phyloP scores from a whole-genome alignment of 2,888 invertebrate genomes.

The Sisyra terminalis region DNA sequence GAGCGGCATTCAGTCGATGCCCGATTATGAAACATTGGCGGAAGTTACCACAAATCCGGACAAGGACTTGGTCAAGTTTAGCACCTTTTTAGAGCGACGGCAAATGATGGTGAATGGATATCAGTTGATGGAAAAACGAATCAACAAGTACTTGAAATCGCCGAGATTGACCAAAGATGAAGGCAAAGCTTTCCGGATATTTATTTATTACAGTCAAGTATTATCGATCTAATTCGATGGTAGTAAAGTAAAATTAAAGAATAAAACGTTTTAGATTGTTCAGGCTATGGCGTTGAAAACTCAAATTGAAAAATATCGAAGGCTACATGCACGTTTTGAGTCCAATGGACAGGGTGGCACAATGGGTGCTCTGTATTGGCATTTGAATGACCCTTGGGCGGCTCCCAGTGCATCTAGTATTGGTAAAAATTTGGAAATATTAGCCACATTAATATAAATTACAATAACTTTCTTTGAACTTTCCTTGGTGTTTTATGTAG shows the following conservation, averaged over 20 bases:
- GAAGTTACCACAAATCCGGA: constrained; percentile 27
- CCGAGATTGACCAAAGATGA: no score
- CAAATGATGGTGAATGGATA: constrained; percentile 44
- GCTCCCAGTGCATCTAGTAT: constrained; percentile 51
- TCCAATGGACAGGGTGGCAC: constrained; percentile 36
- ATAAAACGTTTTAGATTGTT: constrained; percentile 28
- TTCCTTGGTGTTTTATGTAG: no score
- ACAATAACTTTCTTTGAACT: no score
- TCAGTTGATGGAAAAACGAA: constrained; percentile 8
- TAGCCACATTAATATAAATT: no score
- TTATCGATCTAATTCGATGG: no score
- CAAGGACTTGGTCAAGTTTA: no score
- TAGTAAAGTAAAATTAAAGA: constrained; percentile 51
- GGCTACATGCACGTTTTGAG: constrained; percentile 24
- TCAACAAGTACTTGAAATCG: no score
- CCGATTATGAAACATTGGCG: constrained; percentile 45
- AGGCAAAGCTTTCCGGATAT: constrained; percentile 37
- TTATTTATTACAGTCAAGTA: constrained; percentile 67
- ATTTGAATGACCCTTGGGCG: constrained; percentile 56
- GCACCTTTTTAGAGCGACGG: no score
- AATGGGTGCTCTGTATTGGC: constrained; percentile 60
- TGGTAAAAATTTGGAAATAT: no score
- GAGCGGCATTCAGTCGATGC: constrained; percentile 78
- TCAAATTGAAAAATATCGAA: constrained; percentile 36
- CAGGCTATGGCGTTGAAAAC: constrained; percentile 44